Base-by-base conservation (phyloP, 2,797 vertebrate genomes). In the Arrhamphus sclerolepis region DNA sequence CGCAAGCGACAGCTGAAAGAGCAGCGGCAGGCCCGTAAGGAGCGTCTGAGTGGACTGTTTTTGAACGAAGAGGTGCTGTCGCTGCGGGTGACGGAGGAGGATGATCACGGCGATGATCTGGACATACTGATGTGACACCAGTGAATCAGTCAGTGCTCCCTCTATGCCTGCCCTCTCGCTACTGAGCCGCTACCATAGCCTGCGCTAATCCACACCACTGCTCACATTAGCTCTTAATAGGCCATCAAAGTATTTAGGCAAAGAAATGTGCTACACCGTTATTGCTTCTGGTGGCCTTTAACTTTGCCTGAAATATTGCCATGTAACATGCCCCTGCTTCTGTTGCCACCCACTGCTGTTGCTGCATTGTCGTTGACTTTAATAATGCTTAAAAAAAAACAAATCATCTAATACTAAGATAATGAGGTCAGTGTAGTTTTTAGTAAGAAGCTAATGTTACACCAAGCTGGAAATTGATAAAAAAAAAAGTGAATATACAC, bases 31-130 rank as follows among this genome's bases (percentile, higher is more conserved):
- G 97, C 96, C 7, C 94, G 96, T 47, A 99, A 99, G 87, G 97
- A 99, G 85, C 93, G 92, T 54, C 94, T 98, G 57, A 99, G 98
- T 19, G 98, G 98, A 50, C 94, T 99, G 43, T 99, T 99, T 75
- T 94, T 98, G 46, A 99, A 99, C 0, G 98, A 99, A 90, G 97
- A 99, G 89, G 97, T 99, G 65, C 91, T 99, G 44, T 96, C 97
- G 40, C 90, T 99, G 75, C 94, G 94, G 83, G 96, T 98, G 71
- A 96, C 95, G 1, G 97, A 98, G 87, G 97, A 98, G 91, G 96
- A 97, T 69, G 95, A 95, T 77, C 95, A 94, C 17, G 89, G 87
- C 47, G 95, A 95, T 6, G 97, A 98, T 82, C 93, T 99, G 62
- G 97, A 99, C 83, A 93, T 99, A 87, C 87, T 99, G 83, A 99